Percentiles rank a stretch among this genome's conserved stretches.
These are phyloP conservation scores for Drosophila ironensis DNA, from an alignment of 1,140 invertebrate species.

Conservation along the genomic window DNA sequence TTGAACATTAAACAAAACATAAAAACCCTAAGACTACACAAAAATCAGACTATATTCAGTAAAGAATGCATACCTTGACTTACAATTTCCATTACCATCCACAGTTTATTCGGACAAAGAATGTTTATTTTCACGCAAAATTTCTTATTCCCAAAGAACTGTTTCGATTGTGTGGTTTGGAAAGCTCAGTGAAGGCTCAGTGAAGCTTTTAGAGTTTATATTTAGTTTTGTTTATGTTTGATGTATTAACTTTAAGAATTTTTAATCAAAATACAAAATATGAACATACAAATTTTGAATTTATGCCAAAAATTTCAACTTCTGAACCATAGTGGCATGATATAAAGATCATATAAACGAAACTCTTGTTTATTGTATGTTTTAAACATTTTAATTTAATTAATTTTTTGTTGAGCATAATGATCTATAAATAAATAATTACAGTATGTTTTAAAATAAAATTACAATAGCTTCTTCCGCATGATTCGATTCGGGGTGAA, in stretches of 20 bases:
- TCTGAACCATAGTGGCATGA: neutral
- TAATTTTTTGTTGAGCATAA: constrained; percentile 66
- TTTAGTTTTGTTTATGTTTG: neutral
- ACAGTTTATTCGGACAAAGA: neutral
- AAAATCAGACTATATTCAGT: neutral
- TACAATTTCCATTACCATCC: neutral
- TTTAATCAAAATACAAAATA: too few species aligned
- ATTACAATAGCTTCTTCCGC: constrained; percentile 75
- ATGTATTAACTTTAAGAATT: neutral
- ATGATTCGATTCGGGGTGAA: constrained; percentile 55
- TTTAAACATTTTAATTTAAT: constrained; percentile 77
- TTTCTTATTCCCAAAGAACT: neutral
- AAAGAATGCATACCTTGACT: neutral
- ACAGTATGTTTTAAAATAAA: constrained; percentile 72
- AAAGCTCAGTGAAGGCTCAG: neutral
- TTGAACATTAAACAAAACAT: constrained; percentile 4
- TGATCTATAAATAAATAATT: constrained; percentile 76
- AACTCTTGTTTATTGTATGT: constrained; percentile 27
- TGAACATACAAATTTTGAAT: too few species aligned
- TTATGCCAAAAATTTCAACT: neutral
- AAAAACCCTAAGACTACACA: constrained; percentile 1
- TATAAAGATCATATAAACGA: too few species aligned
- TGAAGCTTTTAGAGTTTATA: neutral
- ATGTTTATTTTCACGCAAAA: neutral
- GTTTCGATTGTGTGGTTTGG: neutral